Evolutionary conservation across 2,113 vertebrate genomes (phyloP), one percentile per base, ranked within the genome.

Genomic region (Chaenogobius annularis): DNA sequence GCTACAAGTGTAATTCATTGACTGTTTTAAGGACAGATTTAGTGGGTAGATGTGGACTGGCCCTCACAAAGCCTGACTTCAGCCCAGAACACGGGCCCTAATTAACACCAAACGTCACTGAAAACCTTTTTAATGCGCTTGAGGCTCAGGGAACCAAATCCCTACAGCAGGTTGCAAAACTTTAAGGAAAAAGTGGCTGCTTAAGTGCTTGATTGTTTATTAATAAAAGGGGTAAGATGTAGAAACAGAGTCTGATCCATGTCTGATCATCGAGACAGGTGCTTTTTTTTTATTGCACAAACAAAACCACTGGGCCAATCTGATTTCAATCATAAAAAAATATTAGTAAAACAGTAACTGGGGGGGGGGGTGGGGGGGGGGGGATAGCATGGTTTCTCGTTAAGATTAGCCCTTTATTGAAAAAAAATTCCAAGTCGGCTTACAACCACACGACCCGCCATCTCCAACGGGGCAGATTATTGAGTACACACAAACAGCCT

Each of bases 381-480:
- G 52, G n/a, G 52, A 56, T 79, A 81, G 87, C 89, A 83, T 85
- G 84, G 83, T 90, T 92, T 93, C 74, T 78, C 81, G 75, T 82
- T 86, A 91, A 92, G 92, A 94, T 93, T 92, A 92, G 81, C 81
- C 80, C 87, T 90, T 94, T 92, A 94, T 94, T 94, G 92, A 91
- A 87, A 89, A 94, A 91, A 94, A 91, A 95, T 94, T 95, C 94
- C 94, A 91, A 74, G 85, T 93, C 91, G 83, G 94, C 92, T 95
- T 94, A 95, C 37, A 80, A 87, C 83, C 82, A 84, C 75, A 90
- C 85, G 80, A 81, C 70, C 81, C 79, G 74, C 78, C 72, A 54
- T 86, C 86, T 89, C 90, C 90, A 90, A 85, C 81, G 73, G 83
- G 81, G 90, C 85, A 54, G 55, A 84, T 87, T 92, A 75, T 88